Evolutionary conservation across 1,140 invertebrate genomes (phyloP).

Genomic region (Ostrea edulis): DNA sequence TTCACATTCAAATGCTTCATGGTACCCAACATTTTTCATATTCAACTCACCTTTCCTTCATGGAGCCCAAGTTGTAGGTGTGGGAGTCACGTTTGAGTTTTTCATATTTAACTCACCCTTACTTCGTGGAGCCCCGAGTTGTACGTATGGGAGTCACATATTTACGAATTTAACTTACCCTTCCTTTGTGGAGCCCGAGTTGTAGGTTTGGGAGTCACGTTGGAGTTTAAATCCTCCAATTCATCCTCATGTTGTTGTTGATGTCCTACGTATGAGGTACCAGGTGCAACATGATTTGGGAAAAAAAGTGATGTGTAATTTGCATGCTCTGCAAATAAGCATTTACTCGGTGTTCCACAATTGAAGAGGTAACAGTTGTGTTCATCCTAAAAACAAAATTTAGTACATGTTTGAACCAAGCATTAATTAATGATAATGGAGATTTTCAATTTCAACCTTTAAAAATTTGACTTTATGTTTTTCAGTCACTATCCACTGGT

Average conservation of each 20-base stretch:
- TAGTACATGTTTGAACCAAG: background rate
- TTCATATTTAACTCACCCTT: slow-evolving; percentile 52
- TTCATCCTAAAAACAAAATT: slow-evolving; percentile 58
- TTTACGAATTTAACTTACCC: too few species aligned
- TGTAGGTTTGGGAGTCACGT: background rate
- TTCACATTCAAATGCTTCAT: background rate
- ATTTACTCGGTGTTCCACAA: slow-evolving; percentile 64
- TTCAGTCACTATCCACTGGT: too few species aligned
- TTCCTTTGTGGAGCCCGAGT: background rate
- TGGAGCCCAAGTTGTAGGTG: too few species aligned
- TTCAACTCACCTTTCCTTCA: slow-evolving; percentile 2
- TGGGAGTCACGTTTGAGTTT: slow-evolving; percentile 22
- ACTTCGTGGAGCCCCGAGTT: slow-evolving; percentile 29
- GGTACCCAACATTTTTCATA: too few species aligned
- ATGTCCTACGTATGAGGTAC: background rate
- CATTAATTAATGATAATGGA: background rate
- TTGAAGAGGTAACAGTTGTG: slow-evolving; percentile 69
- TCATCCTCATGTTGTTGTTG: slow-evolving; percentile 54
- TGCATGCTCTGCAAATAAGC: slow-evolving; percentile 63
- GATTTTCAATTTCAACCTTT: too few species aligned
- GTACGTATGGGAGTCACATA: background rate
- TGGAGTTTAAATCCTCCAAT: slow-evolving; percentile 41
- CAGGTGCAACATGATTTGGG: background rate
- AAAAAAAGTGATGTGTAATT: slow-evolving; percentile 63
- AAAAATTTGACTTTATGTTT: background rate